Evolutionary conservation across 2,113 vertebrate species (phyloP), one percentile per base, ranked within the genome.

Genomic region (Sterna hirundo): DNA sequence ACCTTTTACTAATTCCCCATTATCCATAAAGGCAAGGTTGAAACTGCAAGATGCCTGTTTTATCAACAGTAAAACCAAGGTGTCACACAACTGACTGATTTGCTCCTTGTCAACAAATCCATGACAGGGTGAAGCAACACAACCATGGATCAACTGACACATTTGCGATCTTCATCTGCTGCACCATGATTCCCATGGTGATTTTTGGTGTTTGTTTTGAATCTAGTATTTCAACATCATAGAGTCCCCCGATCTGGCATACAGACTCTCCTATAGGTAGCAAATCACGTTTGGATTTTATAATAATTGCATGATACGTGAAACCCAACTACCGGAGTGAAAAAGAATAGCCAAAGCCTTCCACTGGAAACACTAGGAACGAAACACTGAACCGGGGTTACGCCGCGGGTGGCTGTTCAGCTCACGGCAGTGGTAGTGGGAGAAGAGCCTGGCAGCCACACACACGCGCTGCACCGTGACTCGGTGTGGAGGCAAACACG

Each of bases 401-500:
- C 6, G 17, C 30, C 40, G 29, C 44, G 47, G 20, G 84, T 51
- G 87, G 89, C 70, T 64, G 38, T 5, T 75, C 74, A 79, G 72
- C 80, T 83, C n/a, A 38, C 29, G 81, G 60, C 40, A 91, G 92
- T 71, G 54, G 93, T 7, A 76, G 22, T 44, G 38, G 70, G 88
- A 22, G 10, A 62, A 69, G 5, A 81, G 42, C 10, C 19, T 68
- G 69, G 42, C 40, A 86, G 46, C 14, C 21, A 18, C 38, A 22
- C 38, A 38, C 38, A 38, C 38, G 38, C 68, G 93, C 93, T 81
- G 74, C 60, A 61, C 68, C 76, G 23, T 8, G 44, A 34, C 55
- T 2, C 54, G 49, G 34, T 1, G 3, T 29, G 12, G 18, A 19
- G 55, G 61, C 54, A 60, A 60, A 47, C 0, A 5, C 47, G 76